Base-by-base conservation (phyloP, 2,113 vertebrate species). In the Dinomys branickii region DNA sequence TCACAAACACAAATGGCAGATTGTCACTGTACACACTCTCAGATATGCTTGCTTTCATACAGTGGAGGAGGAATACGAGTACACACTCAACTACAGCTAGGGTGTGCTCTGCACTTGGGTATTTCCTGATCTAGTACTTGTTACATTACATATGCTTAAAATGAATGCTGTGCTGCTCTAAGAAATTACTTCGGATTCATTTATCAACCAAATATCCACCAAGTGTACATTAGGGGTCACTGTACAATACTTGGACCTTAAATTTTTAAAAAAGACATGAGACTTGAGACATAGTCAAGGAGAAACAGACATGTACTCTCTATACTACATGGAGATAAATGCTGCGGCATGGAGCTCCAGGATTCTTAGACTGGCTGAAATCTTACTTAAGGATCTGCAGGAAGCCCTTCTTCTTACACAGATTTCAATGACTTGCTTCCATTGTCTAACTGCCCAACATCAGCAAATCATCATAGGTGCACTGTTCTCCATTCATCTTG, bases 401-500 rank as follows among this genome's bases (percentile, higher is more conserved):
- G n/a, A 93, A 35, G 47, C 1, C 1, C 20, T 80, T 87, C 22
- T 88, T 54, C 28, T 88, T 54, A 35, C 4, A n/a, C 35, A 73
- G 50, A 52, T 56, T 44, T 65, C 3, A 28, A 54, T 38, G 17
- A 10, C 65, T 44, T 10, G 14, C 4, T 63, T 65, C 50, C 58
- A 12, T 50, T 61, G 71, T 90, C 52, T 81, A 71, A 67, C 35
- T 58, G 82, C 17, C n/a, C 90, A 35, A 9, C 14, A 50, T 54
- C 33, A 85, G 71, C 65, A 77, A 80, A 82, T 96, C 82, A 71
- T 35, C 41, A 28, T 6, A 6, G 63, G 11, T 78, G 54, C 82
- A n/a, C 81, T 93, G 77, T 52, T 95, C 75, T 35, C 92, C 50
- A 85, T 95, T 88, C 69, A 81, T 97, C 94, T 96, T 97, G 65